Conservation (phyloP, 2,113 vertebrate species). For the Xerus inauris region DNA sequence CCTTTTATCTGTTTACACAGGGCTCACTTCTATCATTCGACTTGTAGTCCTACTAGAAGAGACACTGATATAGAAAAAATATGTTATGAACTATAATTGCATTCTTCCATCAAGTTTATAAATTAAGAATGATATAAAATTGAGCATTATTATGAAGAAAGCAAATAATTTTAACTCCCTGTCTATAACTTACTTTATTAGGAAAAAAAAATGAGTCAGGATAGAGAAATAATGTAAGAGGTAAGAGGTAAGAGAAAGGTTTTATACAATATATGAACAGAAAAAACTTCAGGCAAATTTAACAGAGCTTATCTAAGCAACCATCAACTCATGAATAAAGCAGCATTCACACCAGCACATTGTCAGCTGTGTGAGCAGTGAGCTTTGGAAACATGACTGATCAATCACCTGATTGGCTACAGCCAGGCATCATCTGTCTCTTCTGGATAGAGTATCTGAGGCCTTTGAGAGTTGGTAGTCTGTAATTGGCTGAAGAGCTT, state of each 20-base stretch:
- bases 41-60: not conserved
- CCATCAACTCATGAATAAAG: not conserved
- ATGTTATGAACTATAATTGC: not conserved
- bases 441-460: not conserved
- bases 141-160: not conserved
- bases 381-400: not conserved
- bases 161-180: not conserved
- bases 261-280: not conserved
- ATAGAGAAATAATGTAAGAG: not conserved
- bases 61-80: not conserved
- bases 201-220: not conserved
- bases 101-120: not conserved
- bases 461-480: not conserved
- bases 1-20: not conserved
- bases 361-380: not conserved
- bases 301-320: not conserved
- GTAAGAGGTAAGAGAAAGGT: not conserved
- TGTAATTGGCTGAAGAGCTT: not conserved
- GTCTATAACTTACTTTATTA: not conserved
- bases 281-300: not conserved
- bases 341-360: not conserved
- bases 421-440: not conserved
- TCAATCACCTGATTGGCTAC: too few relatives aligned
- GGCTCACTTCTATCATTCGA: not conserved
- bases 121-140: not conserved